These are phyloP conservation scores for Lampris megalopsis DNA, from an alignment of 2,113 vertebrate genomes.

Conservation along the genomic window DNA sequence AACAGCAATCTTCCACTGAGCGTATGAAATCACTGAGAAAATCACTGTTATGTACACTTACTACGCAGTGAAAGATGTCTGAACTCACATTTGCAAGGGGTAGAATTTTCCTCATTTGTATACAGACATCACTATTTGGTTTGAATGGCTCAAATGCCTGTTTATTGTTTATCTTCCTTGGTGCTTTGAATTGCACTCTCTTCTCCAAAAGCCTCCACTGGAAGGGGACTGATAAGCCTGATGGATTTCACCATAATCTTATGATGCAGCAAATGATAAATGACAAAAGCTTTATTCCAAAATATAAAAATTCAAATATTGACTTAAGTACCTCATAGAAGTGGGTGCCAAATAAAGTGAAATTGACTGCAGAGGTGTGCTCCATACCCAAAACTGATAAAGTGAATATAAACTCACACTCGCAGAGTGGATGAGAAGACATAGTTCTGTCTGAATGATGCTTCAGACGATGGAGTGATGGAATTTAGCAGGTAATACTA, in stretches of 20 bases:
- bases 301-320: conserved; percentile 58
- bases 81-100: background rate
- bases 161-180: conserved; percentile 3
- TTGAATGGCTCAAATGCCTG: background rate
- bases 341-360: conserved; percentile 42
- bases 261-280: conserved; percentile 39
- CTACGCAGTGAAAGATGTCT: no score
- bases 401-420: conserved; percentile 21
- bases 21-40: background rate
- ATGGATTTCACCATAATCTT: conserved; percentile 45
- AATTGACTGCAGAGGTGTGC: conserved; percentile 58
- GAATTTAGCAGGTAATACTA: conserved; percentile 67
- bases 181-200: conserved; percentile 23
- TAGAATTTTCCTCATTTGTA: background rate
- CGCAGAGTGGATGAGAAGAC: conserved; percentile 40
- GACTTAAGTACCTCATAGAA: conserved; percentile 49
- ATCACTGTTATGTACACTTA: no score
- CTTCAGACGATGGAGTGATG: conserved; percentile 34
- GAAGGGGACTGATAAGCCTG: conserved; percentile 4
- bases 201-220: conserved; percentile 13
- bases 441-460: conserved; percentile 52
- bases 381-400: conserved; percentile 15
- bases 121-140: conserved; percentile 7
- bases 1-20: background rate
- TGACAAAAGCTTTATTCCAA: conserved; percentile 51